Evolutionary conservation across 2,797 vertebrate genomes (phyloP).

Genomic region (Myripristis jacobus): DNA sequence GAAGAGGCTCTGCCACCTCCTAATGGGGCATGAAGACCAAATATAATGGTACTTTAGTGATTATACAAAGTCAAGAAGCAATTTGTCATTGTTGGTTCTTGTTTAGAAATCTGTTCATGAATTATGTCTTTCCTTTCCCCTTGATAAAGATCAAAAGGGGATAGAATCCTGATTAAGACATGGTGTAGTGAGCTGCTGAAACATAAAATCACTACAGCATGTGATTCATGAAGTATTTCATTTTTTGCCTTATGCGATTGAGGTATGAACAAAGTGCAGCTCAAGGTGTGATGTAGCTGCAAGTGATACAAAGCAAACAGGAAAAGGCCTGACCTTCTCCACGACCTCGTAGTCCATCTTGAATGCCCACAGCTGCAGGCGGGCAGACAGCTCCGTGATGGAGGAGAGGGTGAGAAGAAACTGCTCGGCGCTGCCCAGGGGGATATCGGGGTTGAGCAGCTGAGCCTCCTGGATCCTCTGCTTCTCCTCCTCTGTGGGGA

Average conservation of each 20-base stretch:
- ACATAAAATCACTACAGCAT: too few relatives aligned
- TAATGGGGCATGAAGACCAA: constrained; percentile 58
- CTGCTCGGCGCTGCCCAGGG: constrained; percentile 94
- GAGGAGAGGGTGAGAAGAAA: constrained; percentile 97
- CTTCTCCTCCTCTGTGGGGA: constrained; percentile 97
- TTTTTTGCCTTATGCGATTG: background rate
- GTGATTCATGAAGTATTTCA: background rate
- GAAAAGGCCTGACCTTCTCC: constrained; percentile 89
- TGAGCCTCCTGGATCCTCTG: constrained; percentile 98
- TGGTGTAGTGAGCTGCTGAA: too few relatives aligned
- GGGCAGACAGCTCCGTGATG: constrained; percentile 94
- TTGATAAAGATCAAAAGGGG: too few relatives aligned
- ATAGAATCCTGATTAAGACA: too few relatives aligned
- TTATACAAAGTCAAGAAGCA: background rate
- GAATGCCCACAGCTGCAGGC: constrained; percentile 98
- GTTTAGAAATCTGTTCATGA: background rate
- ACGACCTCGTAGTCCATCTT: constrained; percentile 98
- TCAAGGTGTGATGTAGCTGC: constrained; percentile 6
- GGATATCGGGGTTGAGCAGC: constrained; percentile 92
- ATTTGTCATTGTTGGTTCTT: background rate
- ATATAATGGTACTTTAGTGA: background rate
- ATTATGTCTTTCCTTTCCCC: background rate
- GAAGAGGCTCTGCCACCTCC: constrained; percentile 97
- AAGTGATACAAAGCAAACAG: constrained; percentile 20
- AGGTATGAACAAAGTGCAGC: background rate